Evolutionary conservation across 2,113 vertebrate species (phyloP).

Genomic region (Andinoacara biseriatus): DNA sequence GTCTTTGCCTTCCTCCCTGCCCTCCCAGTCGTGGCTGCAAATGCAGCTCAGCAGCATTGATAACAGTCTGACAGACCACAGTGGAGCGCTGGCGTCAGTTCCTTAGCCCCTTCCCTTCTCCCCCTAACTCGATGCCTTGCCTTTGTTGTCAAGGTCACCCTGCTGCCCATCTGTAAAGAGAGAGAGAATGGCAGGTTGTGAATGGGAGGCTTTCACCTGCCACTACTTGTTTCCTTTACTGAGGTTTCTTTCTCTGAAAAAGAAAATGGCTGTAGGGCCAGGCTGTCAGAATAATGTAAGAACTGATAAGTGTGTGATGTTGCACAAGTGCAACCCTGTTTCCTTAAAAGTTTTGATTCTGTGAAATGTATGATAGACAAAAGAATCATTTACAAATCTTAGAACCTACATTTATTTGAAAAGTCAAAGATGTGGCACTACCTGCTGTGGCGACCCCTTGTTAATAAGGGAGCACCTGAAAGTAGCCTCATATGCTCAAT

Average conservation of each 20-base stretch:
- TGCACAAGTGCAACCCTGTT: not conserved
- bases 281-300: not conserved
- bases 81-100: conserved; percentile 60
- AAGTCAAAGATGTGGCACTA: not conserved
- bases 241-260: conserved; percentile 19
- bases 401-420: too few relatives aligned
- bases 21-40: conserved; percentile 21
- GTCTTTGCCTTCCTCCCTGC: conserved; percentile 23
- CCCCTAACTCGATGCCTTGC: conserved; percentile 51
- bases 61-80: conserved; percentile 74
- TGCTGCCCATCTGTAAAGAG: conserved; percentile 28
- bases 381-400: not conserved
- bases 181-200: conserved; percentile 42
- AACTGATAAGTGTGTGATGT: not conserved
- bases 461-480: not conserved
- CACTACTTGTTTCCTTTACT: conserved; percentile 27
- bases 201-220: conserved; percentile 54
- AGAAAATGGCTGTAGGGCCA: not conserved
- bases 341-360: not conserved
- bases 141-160: conserved; percentile 71
- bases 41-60: conserved; percentile 69
- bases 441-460: not conserved
- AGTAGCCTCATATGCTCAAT: not conserved
- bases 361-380: not conserved
- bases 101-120: conserved; percentile 41